Evolutionary conservation across 2,888 invertebrate species (phyloP), one percentile per base, ranked within the genome.

Genomic region (Dastarcus helophoroides): DNA sequence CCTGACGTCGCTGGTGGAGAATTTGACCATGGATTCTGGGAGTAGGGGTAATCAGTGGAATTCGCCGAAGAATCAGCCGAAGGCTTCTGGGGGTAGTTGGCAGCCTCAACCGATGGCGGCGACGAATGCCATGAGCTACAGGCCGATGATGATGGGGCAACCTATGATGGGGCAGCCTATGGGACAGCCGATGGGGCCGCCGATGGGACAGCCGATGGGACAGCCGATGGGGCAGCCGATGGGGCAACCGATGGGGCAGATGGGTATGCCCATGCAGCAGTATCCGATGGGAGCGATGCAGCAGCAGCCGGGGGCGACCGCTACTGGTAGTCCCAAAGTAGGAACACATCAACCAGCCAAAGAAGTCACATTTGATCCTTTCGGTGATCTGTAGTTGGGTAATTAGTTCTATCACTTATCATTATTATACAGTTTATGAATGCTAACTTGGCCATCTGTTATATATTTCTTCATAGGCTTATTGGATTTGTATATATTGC

Each of bases 1-100:
- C 46, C 76, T 95, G 39, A 90, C 91, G 37, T 84, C 84, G 42
- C 69, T 95, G 47, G 94, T 91, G 39, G 89, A 93, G 65, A 94
- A 93, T 65, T 72, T 95, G 50, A 75, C 79, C 48, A 89, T 89
- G 57, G 86, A 86, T 66, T 60, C 64, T 28, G 41, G 48, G 11
- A 54, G 46, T 37, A 42, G 46, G 17, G 68, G 68, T 51, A 73
- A 81, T 67, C 85, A 86, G 67, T 88, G 88, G 88, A 86, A 80
- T 62, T 88, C 88, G 34, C 69, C 68, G 1, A 68, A 68, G 45
- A 68, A 67, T 44, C 62, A 66, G 40, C 85, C 86, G 43, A 88
- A 85, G 69, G 82, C 79, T 60, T 76, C 79, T 44, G 70, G 79
- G 17, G 77, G 80, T 45, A 76, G 78, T 43, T 85, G 85, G 85